Evolutionary conservation across 2,113 vertebrate species (phyloP), one percentile per base, ranked within the genome.

Genomic region (Tupaia chinensis): DNA sequence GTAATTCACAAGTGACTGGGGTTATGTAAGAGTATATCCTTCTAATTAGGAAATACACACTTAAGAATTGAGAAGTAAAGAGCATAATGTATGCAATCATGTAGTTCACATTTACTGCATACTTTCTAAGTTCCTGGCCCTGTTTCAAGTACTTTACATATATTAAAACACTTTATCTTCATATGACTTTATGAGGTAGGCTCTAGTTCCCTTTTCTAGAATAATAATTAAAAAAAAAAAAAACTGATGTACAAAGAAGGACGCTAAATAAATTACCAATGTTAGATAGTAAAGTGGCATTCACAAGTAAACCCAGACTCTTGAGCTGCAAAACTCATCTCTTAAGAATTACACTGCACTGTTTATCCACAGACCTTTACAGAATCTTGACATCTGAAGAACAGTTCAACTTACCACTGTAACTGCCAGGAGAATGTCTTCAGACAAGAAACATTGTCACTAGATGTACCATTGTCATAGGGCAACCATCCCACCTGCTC

Each of bases 141-240:
- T 89, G 0, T 87, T 56, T 34, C 73, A 58, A 17, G 29, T 68
- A 77, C n/a, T 32, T 29, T 25, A 63, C 29, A 29, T 3, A 27
- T 60, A 60, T 87, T 34, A 65, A 91, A 83, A 78, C 2, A 87
- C 68, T 92, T 80, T 89, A 78, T 91, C 70, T 20, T 85, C 54
- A 77, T 1, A 34, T 73, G 17, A 95, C 88, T 72, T 78, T 65
- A 70, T 79, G 23, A 91, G 13, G 5, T 65, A 56, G 81, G 56
- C 13, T 34, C 44, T 69, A 56, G 15, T 77, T 27, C 6, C 87
- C 61, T 84, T 76, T 90, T 79, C 78, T 3, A 66, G 25, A 54
- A 44, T 44, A 44, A 44, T 44, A 44, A 44, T 44, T 44, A 4
- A 44, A 44, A 44, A 44, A 44, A 17, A 70, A 76, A 23, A 70